phyloP scores from a whole-genome alignment of 2,797 vertebrate genomes.

The Clamator glandarius region DNA sequence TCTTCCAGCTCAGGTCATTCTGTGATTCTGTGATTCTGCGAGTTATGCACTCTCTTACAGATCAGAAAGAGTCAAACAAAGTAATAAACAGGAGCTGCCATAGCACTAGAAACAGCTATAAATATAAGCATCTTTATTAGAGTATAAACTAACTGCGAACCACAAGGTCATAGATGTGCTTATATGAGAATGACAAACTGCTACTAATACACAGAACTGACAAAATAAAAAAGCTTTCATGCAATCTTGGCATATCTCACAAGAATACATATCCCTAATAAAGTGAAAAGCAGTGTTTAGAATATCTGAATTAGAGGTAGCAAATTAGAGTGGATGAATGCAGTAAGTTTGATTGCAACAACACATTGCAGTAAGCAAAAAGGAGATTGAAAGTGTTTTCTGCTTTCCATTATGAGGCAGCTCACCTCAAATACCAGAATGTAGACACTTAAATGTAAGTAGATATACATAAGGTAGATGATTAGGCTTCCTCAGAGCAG shows the following conservation, averaged over 20 bases:
- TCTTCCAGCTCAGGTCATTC: no score
- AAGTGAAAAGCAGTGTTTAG: background rate
- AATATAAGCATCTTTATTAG: background rate
- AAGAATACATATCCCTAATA: background rate
- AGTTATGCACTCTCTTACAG: background rate
- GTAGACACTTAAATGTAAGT: background rate
- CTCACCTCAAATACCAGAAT: background rate
- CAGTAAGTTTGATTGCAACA: background rate
- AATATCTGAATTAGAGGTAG: background rate
- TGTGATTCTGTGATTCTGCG: no score
- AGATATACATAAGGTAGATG: background rate
- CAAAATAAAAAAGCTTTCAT: background rate
- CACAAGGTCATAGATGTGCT: background rate
- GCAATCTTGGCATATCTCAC: background rate
- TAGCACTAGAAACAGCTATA: background rate
- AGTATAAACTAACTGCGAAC: background rate
- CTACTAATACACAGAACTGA: background rate
- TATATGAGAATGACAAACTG: background rate
- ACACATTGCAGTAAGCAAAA: background rate
- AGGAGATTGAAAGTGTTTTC: background rate
- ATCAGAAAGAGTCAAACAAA: background rate
- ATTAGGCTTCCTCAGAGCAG: background rate
- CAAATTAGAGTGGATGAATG: background rate
- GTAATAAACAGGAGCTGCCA: background rate
- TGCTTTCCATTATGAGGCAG: background rate